Evolutionary conservation across 2,113 vertebrate species (phyloP).

Genomic region (human (Homo sapiens)): GRCh38 chr15:48655001-48655500

Average conservation of each 20-base stretch:
- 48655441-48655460: background rate
- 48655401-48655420: background rate
- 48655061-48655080: slow-evolving; percentile 8
- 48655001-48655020: slow-evolving; percentile 66
- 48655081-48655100: slow-evolving; percentile 22
- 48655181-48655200: background rate
- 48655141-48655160: background rate
- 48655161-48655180: background rate
- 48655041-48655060: slow-evolving; percentile 58
- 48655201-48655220: background rate
- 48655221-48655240: background rate
- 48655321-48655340: background rate
- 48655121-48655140: background rate
- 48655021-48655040: slow-evolving; percentile 61
- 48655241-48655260: background rate
- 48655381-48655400: background rate
- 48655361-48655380: background rate
- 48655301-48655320: background rate
- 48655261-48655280: background rate
- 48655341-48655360: background rate
- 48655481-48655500: background rate
- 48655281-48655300: background rate
- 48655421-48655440: background rate
- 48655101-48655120: background rate
- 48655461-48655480: background rate